Percentiles rank a stretch among this genome's conserved stretches.
Conservation (phyloP, 2,888 invertebrate species). For the Acleris sparsana region DNA sequence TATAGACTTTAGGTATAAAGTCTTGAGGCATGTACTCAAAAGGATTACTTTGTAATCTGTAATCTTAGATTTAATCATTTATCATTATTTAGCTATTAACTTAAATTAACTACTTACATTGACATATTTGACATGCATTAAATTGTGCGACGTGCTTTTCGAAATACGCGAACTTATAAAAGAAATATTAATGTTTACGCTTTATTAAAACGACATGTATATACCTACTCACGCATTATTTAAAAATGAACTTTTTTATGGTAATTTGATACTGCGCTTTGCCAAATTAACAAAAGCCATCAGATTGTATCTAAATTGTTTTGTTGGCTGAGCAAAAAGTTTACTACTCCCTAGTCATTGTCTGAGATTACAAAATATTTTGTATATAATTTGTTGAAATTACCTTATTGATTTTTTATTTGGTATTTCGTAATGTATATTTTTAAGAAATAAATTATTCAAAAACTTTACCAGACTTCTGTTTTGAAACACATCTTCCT, state of each 20-base stretch:
- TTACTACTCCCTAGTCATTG: slow-evolving; percentile 68
- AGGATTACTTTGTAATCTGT: slow-evolving; percentile 52
- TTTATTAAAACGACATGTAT: slow-evolving; percentile 34
- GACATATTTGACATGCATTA: slow-evolving; percentile 15
- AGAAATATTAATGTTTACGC: slow-evolving; percentile 20
- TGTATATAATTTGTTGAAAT: slow-evolving; percentile 76
- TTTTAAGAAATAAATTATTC: slow-evolving; percentile 68
- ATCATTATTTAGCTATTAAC: slow-evolving; percentile 71
- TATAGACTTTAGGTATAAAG: slow-evolving; percentile 80
- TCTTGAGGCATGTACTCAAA: slow-evolving; percentile 76
- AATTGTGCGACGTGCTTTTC: slow-evolving; percentile 29
- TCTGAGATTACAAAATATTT: slow-evolving; percentile 71
- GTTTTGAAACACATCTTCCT: not conserved
- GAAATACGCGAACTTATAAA: slow-evolving; percentile 33
- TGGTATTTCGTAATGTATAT: slow-evolving; percentile 66
- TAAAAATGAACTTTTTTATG: slow-evolving; percentile 48
- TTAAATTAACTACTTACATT: slow-evolving; percentile 35
- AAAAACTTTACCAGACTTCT: slow-evolving; percentile 24
- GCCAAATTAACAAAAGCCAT: slow-evolving; percentile 37
- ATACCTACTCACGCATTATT: slow-evolving; percentile 21
- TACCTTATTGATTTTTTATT: slow-evolving; percentile 52
- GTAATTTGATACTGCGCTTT: slow-evolving; percentile 43
- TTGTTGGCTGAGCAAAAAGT: slow-evolving; percentile 66
- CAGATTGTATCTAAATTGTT: slow-evolving; percentile 44
- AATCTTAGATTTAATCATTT: slow-evolving; percentile 65